Evolutionary conservation across 2,113 vertebrate species (phyloP), one percentile per base, ranked within the genome.

Genomic region (Sturnira hondurensis): DNA sequence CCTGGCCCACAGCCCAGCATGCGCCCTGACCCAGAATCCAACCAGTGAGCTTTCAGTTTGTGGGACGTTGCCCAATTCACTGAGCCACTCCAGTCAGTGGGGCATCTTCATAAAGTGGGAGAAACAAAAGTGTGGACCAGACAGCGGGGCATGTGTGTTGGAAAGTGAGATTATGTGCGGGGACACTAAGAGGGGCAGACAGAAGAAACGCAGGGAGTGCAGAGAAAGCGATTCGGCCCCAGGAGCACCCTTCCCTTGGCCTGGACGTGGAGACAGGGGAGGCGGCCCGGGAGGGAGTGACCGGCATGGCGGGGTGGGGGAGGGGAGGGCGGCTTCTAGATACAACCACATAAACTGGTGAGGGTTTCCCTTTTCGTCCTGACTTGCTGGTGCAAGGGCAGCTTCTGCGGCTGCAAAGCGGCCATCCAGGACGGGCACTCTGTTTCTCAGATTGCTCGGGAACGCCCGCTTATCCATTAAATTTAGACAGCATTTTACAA

Each of bases 341-440:
- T 19, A 26, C 5, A 1, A 45, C 68, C 9, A 1, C 52, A 74
- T 74, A 38, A 70, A 74, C 68, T n/a, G 78, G 45, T 68, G 31
- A 82, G 58, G 67, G 19, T 45, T 82, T 87, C 84, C 33, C 56
- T 95, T 54, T 74, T 65, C 33, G 61, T 92, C 73, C 56, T 26
- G 50, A 68, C 54, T 77, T 76, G 28, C 24, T 67, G 45, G 73
- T 31, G 6, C 52, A 31, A 43, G 28, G 54, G 88, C 68, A 47
- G 52, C 54, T 76, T 91, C 80, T 96, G 68, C 58, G 71, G 81
- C 76, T 95, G 82, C 50, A 4, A 2, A 91, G 54, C 63, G 71
- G 31, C 45, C 12, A 8, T 13, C 54, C 38, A 71, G 41, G 52
- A 43, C 11, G 11, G 52, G 36, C 6, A 6, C 86, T 93, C 95